Conservation (phyloP, 37 sponge, comb jelly and placozoan species). For the Cladorhizidae sp. region DNA sequence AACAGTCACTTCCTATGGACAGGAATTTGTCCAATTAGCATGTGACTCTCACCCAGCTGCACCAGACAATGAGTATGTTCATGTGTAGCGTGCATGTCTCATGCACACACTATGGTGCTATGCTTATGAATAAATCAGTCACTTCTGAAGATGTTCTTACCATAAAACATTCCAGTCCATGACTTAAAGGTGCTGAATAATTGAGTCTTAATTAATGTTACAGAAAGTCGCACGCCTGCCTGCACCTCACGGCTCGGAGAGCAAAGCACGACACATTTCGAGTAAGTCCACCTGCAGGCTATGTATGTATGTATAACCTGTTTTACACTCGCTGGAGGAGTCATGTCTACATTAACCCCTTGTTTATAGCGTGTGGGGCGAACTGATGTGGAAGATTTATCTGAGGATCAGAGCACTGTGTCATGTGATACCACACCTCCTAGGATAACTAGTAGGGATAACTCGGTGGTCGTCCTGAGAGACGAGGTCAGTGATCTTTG, state of each 20-base stretch:
- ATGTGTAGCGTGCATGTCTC: no score
- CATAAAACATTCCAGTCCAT: no score
- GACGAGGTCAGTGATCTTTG: slow-evolving; percentile 39
- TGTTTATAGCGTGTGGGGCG: slow-evolving; percentile 32
- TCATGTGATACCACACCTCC: background rate
- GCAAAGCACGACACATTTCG: slow-evolving; percentile 43
- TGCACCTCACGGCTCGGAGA: slow-evolving; percentile 48
- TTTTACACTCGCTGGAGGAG: no score
- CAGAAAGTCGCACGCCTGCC: slow-evolving; percentile 70
- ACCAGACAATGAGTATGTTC: no score
- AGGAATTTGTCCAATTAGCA: no score
- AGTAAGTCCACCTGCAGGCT: slow-evolving; percentile 36
- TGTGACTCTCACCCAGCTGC: no score
- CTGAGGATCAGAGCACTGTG: background rate
- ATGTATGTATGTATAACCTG: no score
- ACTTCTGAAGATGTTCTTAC: no score
- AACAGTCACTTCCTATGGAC: no score
- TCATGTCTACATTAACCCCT: no score
- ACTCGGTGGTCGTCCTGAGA: slow-evolving; percentile 29
- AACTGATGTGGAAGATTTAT: background rate
- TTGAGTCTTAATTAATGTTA: background rate
- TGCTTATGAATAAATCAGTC: no score
- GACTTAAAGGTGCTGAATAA: background rate
- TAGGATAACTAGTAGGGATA: background rate
- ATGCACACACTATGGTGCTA: no score